Evolutionary conservation across 2,888 invertebrate genomes (phyloP), one percentile per base, ranked within the genome.

Genomic region (Cinara cedri): DNA sequence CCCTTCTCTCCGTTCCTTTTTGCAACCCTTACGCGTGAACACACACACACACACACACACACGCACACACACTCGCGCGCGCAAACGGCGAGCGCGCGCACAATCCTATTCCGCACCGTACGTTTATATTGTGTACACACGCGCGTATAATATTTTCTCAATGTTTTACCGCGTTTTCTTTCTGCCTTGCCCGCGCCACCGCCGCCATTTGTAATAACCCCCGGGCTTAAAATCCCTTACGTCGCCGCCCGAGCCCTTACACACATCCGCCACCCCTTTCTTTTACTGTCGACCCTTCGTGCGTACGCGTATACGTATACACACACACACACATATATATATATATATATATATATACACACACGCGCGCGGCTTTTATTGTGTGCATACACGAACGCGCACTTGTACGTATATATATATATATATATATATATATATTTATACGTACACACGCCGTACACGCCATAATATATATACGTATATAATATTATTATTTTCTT

Each of bases 131-230:
- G 6, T 34, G 6, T 34, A 34, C 34, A 6, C 34, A 34, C 34
- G 34, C 34, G 6, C 34, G 34, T 34, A n/a, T n/a, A 34, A 78
- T 78, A 78, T 68, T 78, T 78, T 78, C 78, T 78, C 78, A 78
- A 16, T 68, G 68, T 78, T 78, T 78, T 78, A 49, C 78, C 44
- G 57, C 78, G 55, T 78, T 70, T 68, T 78, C 68, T 78, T 78
- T 70, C 68, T 57, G 34, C 66, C 76, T 57, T 68, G 65, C 75
- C 63, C 62, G 72, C 65, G 66, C 65, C 66, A n/a, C 65, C 19
- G 76, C 68, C 78, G 78, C 78, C 78, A 78, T 78, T 78, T 78
- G 78, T 78, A 78, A 78, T 78, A 78, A 78, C 78, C 78, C 78
- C 42, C 60, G 26, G 70, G 78, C 78, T 78, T 70, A 60, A 78